phyloP scores from a whole-genome alignment of 2,797 vertebrate genomes.

The Alca torda region DNA sequence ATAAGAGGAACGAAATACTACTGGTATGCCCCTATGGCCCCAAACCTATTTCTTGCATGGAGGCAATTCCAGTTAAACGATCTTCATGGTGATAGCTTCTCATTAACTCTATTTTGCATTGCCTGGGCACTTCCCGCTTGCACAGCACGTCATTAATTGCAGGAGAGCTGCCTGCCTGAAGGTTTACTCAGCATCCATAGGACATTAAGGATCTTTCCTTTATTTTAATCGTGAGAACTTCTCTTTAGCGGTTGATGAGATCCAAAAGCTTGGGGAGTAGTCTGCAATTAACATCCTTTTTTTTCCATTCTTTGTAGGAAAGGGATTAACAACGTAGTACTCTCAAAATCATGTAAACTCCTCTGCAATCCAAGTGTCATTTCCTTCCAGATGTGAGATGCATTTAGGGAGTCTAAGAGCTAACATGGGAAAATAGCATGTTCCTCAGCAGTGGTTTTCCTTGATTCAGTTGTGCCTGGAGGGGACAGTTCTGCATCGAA shows the following conservation, averaged over 20 bases:
- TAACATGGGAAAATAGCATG: background rate
- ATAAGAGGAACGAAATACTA: background rate
- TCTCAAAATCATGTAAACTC: background rate
- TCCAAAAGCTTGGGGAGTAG: conserved; percentile 41
- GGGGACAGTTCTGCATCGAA: background rate
- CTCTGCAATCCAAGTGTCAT: background rate
- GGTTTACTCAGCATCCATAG: conserved; percentile 3
- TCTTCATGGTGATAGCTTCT: background rate
- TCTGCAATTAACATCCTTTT: conserved; percentile 10
- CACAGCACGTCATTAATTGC: conserved; percentile 17
- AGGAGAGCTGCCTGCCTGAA: conserved; percentile 29
- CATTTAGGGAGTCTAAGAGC: background rate
- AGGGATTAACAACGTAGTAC: background rate
- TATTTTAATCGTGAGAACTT: background rate
- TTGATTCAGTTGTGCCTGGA: conserved; percentile 42
- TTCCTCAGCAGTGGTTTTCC: conserved; percentile 15
- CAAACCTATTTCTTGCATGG: background rate
- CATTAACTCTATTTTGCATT: conserved; percentile 14
- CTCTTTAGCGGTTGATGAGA: conserved; percentile 29
- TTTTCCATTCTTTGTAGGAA: background rate
- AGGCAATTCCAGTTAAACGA: background rate
- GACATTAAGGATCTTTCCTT: conserved; percentile 13
- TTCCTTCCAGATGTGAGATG: conserved; percentile 41
- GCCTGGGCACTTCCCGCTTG: background rate
- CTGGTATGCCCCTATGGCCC: background rate